Conservation (phyloP, 2,113 vertebrate species). For the Oncorhynchus clarkii region DNA sequence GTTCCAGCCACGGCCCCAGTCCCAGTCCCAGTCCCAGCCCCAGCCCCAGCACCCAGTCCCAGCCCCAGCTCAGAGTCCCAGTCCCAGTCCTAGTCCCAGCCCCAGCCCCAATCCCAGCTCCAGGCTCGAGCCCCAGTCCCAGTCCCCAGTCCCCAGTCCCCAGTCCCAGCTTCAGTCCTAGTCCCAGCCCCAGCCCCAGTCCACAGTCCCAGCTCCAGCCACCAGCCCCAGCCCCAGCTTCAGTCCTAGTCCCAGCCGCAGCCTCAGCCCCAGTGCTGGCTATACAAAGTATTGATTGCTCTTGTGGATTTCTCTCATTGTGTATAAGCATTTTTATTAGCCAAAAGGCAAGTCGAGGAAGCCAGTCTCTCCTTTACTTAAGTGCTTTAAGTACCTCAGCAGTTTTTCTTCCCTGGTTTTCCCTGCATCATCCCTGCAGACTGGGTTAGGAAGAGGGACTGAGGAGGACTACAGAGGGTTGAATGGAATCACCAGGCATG, state of each 20-base stretch:
- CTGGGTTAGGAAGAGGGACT: constrained; percentile 15
- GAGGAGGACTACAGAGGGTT: background rate
- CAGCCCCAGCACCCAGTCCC: too few species aligned
- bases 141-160: background rate
- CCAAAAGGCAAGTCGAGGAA: constrained; percentile 61
- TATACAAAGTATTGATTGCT: constrained; percentile 76
- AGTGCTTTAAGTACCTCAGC: constrained; percentile 64
- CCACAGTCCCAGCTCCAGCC: background rate
- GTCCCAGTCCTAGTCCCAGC: background rate
- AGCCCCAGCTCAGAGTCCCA: too few species aligned
- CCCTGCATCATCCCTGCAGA: constrained; percentile 60
- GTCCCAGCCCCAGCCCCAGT: background rate
- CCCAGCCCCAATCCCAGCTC: too few species aligned
- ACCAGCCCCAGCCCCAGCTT: background rate
- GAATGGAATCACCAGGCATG: too few species aligned
- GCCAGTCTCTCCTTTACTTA: constrained; percentile 30
- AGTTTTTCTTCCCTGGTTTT: constrained; percentile 51
- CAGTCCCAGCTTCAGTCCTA: too few species aligned
- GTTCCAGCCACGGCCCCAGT: background rate
- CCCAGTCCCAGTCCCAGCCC: too few species aligned
- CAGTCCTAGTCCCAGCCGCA: too few species aligned
- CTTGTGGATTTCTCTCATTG: constrained; percentile 70
- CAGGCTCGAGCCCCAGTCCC: too few species aligned
- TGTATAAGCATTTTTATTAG: constrained; percentile 73
- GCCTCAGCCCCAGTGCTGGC: background rate